Evolutionary conservation across 2,797 vertebrate genomes (phyloP).

Genomic region (Lutjanus argentimaculatus): DNA sequence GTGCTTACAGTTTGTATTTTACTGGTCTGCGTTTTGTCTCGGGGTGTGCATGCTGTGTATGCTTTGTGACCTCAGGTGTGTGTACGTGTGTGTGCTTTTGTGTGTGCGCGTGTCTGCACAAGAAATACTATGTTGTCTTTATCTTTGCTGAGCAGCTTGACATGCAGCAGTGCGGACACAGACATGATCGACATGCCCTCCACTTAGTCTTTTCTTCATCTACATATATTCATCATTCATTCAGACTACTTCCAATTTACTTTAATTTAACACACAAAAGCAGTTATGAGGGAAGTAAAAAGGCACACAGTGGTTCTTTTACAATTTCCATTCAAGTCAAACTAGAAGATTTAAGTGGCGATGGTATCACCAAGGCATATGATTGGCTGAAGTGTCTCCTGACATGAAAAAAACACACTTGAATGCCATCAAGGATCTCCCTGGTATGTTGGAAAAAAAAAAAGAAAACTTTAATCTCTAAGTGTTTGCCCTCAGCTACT

Average conservation of each 20-base stretch:
- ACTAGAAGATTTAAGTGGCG: background rate
- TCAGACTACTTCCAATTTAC: conserved; percentile 1
- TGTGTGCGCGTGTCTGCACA: background rate
- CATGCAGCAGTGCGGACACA: conserved; percentile 15
- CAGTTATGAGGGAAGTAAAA: background rate
- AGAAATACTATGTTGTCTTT: conserved; percentile 17
- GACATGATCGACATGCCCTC: conserved; percentile 27
- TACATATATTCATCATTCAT: conserved; percentile 6
- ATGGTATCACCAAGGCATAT: background rate
- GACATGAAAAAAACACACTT: background rate
- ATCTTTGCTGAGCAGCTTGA: conserved; percentile 48
- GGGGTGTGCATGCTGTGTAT: background rate
- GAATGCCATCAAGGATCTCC: background rate
- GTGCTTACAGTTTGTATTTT: conserved; percentile 31
- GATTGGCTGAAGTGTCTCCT: background rate
- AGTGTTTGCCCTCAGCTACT: no score
- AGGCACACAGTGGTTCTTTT: background rate
- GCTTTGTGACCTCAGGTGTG: conserved; percentile 14
- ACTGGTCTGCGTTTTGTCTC: conserved; percentile 25
- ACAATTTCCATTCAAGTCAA: conserved; percentile 14
- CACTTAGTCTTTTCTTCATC: conserved; percentile 25
- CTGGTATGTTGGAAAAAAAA: no score
- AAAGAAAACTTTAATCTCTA: no score
- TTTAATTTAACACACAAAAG: conserved; percentile 1
- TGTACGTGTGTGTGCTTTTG: conserved; percentile 8